These are phyloP conservation scores for Gasterosteus nipponicus DNA, from an alignment of 2,113 vertebrate genomes.

Conservation along the genomic window DNA sequence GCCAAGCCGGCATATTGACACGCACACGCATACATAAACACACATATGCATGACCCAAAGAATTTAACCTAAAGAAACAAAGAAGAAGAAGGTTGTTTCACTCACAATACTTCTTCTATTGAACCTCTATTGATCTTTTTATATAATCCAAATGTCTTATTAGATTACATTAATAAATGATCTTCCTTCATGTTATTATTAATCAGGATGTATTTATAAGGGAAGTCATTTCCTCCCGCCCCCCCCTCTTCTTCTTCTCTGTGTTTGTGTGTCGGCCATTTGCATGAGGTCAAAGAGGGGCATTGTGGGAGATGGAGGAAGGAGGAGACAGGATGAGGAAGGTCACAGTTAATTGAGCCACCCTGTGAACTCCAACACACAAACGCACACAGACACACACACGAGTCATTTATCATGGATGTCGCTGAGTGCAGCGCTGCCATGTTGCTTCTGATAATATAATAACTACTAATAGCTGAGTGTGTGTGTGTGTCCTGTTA, in stretches of 20 bases:
- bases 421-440: slow-evolving; percentile 22
- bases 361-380: slow-evolving; percentile 40
- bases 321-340: slow-evolving; percentile 81
- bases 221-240: background rate
- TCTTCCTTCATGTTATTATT: too few species aligned
- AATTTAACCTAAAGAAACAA: too few species aligned
- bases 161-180: too few species aligned
- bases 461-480: slow-evolving; percentile 28
- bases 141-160: too few species aligned
- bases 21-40: too few species aligned
- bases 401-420: slow-evolving; percentile 58
- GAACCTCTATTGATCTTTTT: too few species aligned
- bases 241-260: background rate
- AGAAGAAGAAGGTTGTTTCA: too few species aligned
- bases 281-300: slow-evolving; percentile 88
- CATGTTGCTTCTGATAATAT: slow-evolving; percentile 42
- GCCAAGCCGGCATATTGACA: slow-evolving; percentile 86
- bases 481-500: background rate
- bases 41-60: too few species aligned
- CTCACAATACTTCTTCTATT: too few species aligned
- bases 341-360: slow-evolving; percentile 88
- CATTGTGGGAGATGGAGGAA: slow-evolving; percentile 64
- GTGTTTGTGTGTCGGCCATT: slow-evolving; percentile 87
- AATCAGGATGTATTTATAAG: too few species aligned
- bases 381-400: slow-evolving; percentile 1